Evolutionary conservation across 2,888 invertebrate genomes (phyloP), one percentile per base, ranked within the genome.

Genomic region (Scaptomyza tumidula): DNA sequence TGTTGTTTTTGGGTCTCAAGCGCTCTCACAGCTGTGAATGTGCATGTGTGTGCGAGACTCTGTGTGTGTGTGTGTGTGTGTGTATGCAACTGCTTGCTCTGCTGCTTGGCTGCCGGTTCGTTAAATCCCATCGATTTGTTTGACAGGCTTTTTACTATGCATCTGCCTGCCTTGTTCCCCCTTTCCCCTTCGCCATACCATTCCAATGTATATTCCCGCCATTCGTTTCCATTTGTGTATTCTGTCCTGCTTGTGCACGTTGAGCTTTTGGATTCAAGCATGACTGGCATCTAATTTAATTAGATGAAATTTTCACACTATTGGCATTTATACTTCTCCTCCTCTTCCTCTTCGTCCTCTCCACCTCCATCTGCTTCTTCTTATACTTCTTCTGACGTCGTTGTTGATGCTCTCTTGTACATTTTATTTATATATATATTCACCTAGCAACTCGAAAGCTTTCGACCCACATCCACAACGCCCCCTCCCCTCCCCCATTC

Each of bases 251-350:
- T 48, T 48, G 39, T 27, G 27, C 50, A 33, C 31, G 9, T 55
- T 54, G 46, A 63, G 62, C 48, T 64, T 62, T 66, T 39, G 45
- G 57, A 56, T 77, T 78, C 52, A 68, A 63, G 78, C 82, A 72
- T 86, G 81, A 84, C 86, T 81, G 81, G 65, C 75, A 80, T 86
- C 61, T 83, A 83, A 83, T 83, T 83, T 77, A 83, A 88, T 88
- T 83, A 83, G 78, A 88, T 66, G 62, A 62, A 74, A 74, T 83
- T 76, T 86, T 71, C 78, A 80, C 88, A 88, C 86, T 83, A 74
- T 73, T 87, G 68, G 57, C 60, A 61, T 78, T 73, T 62, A 45
- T 56, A 11, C 37, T 6, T 11, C 37, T 27, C 24, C 9, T 3
- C 14, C 9, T 52, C 33, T 10, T 33, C 33, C 33, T 19, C 19